Percentiles rank a stretch among this genome's conserved stretches.
Evolutionary conservation across 2,888 invertebrate genomes (phyloP).

Genomic region (Synanthedon tipuliformis): DNA sequence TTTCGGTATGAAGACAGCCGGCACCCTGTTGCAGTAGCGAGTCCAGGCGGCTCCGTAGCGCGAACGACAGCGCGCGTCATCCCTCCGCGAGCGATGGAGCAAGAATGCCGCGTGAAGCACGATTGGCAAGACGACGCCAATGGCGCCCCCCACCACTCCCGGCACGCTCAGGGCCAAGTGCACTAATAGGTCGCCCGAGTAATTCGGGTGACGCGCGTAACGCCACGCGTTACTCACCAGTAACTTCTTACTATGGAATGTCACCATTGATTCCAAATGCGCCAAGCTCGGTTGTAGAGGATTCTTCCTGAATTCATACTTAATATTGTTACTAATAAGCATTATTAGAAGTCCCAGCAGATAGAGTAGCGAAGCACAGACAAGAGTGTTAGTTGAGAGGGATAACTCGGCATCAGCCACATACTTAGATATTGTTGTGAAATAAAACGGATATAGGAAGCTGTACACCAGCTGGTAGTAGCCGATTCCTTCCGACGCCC

Average conservation of each 20-base stretch:
- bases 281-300: constrained; percentile 77
- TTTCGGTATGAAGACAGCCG: constrained; percentile 79
- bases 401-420: constrained; percentile 71
- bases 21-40: constrained; percentile 82
- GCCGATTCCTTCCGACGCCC: constrained; percentile 80
- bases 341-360: constrained; percentile 77
- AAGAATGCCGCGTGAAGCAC: constrained; percentile 73
- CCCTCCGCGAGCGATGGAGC: constrained; percentile 76
- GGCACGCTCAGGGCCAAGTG: constrained; percentile 69
- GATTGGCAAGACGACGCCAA: constrained; percentile 71
- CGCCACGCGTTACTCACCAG: constrained; percentile 86
- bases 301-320: constrained; percentile 84
- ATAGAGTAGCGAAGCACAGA: constrained; percentile 59
- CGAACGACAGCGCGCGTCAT: constrained; percentile 75
- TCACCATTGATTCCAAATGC: constrained; percentile 78
- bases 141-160: constrained; percentile 39
- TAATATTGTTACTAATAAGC: constrained; percentile 80
- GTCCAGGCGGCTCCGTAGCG: constrained; percentile 88
- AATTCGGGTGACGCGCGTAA: constrained; percentile 87
- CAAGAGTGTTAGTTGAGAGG: constrained; percentile 65
- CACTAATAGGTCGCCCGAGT: constrained; percentile 85
- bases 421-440: constrained; percentile 77
- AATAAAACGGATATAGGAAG: constrained; percentile 78
- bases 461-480: constrained; percentile 78
- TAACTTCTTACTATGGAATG: constrained; percentile 81